phyloP scores from a whole-genome alignment of 2,888 invertebrate genomes.

The Sinhomidia bicolor region DNA sequence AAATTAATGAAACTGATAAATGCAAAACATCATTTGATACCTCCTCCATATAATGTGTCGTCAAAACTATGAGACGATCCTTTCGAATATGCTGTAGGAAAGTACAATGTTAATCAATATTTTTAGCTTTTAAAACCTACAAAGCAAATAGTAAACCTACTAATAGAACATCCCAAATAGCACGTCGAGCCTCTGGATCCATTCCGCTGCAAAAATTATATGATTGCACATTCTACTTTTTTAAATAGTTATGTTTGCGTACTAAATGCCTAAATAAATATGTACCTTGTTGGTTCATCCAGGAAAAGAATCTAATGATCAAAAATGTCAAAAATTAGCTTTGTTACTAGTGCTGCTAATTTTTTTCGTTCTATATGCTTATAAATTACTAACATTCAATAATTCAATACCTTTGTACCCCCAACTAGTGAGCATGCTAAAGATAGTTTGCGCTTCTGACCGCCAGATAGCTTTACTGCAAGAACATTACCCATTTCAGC shows the following conservation, averaged over 20 bases:
- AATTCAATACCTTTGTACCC: conserved; percentile 85
- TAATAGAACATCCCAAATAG: conserved; percentile 90
- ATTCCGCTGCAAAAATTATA: conserved; percentile 82
- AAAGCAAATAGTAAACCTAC: neutral
- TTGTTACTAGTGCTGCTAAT: no score
- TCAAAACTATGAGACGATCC: conserved; percentile 90
- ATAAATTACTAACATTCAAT: no score
- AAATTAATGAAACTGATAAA: no score
- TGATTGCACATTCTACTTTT: no score
- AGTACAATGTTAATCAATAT: neutral
- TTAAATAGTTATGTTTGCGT: no score
- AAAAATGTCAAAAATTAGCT: no score
- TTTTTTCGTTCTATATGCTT: no score
- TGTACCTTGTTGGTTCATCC: conserved; percentile 83
- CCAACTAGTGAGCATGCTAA: conserved; percentile 93
- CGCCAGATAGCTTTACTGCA: conserved; percentile 90
- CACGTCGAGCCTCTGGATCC: conserved; percentile 84
- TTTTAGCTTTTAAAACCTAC: no score
- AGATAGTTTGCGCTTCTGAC: conserved; percentile 94
- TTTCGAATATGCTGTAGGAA: conserved; percentile 83
- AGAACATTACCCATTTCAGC: conserved; percentile 85
- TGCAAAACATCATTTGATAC: neutral
- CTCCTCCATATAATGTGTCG: conserved; percentile 98
- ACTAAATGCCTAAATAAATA: neutral
- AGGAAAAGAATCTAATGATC: conserved; percentile 83